Base-by-base conservation (phyloP, 1,140 invertebrate genomes). In the Cardiocondyla obscurior region DNA sequence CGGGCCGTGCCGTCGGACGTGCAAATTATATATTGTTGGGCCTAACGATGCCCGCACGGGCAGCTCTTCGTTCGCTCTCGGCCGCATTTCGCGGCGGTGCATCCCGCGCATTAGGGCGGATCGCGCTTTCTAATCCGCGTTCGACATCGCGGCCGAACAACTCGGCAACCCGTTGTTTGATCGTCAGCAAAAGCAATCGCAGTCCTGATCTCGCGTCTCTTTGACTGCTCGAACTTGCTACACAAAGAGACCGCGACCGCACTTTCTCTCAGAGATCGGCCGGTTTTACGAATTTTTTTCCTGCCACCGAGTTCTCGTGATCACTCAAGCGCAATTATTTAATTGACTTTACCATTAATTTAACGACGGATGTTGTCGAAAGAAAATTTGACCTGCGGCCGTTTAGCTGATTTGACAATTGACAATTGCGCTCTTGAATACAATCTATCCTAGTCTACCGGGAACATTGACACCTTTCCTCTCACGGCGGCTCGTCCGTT, bases 401-500 rank as follows among this genome's bases (percentile, higher is more conserved):
- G 5, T n/a, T 55, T 25, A 25, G 19, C 14, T 1, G n/a, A 4
- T 28, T 46, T 42, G 39, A 33, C 19, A 62, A 3, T 51, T 8
- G 19, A 44, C 57, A 65, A 51, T 10, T 36, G 33, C 60, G 16
- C 3, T 77, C 33, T 77, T 60, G 73, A 53, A 89, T 87, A 65
- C 60, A n/a, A n/a, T n/a, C n/a, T n/a, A n/a, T n/a, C n/a, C n/a
- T n/a, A n/a, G n/a, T 85, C 57, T 67, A 84, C 77, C 25, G 25
- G 62, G 33, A n/a, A 67, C 46, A 22, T 67, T 79, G 74, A 79
- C 74, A 67, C 36, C 62, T 67, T 4, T 10, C 8, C 44, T 51
- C 74, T 67, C 60, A 39, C 74, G 74, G 83, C 53, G 36, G 67
- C 74, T 85, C 70, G 83, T 89, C 86, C 86, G 87, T 85, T 90